These are phyloP conservation scores for Unio pictorum DNA, from an alignment of 2,888 invertebrate species.

Conservation along the genomic window DNA sequence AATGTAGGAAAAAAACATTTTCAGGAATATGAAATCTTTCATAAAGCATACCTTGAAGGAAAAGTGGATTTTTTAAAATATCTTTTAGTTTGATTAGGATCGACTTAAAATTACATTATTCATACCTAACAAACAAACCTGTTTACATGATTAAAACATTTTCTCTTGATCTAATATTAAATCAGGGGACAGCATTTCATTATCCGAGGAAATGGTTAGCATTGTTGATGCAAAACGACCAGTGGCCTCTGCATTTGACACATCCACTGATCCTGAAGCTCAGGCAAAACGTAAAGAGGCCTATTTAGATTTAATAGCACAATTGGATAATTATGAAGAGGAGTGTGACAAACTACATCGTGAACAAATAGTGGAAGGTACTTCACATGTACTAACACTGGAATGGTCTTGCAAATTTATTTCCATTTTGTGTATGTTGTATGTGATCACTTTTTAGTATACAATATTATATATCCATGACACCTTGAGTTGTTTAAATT, in stretches of 20 bases:
- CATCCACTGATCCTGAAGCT: conserved; percentile 21
- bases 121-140: background rate
- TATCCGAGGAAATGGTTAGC: conserved; percentile 40
- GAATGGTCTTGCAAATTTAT: too few species aligned
- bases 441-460: too few species aligned
- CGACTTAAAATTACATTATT: background rate
- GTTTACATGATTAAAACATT: background rate
- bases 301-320: conserved; percentile 54
- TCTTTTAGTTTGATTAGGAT: too few species aligned
- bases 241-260: conserved; percentile 23
- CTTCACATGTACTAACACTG: conserved; percentile 5
- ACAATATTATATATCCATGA: too few species aligned
- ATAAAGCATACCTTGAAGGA: too few species aligned
- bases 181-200: conserved; percentile 27
- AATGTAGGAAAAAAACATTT: too few species aligned
- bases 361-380: conserved; percentile 36
- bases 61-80: too few species aligned
- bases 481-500: too few species aligned
- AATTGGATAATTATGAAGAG: conserved; percentile 52
- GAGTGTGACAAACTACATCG: conserved; percentile 25
- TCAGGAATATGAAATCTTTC: too few species aligned
- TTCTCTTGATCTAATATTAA: conserved; percentile 7
- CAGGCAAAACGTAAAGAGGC: conserved; percentile 65
- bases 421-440: too few species aligned
- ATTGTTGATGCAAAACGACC: conserved; percentile 50